phyloP scores from a whole-genome alignment of 2,113 vertebrate genomes.

The Phylloscopus trochiloides region DNA sequence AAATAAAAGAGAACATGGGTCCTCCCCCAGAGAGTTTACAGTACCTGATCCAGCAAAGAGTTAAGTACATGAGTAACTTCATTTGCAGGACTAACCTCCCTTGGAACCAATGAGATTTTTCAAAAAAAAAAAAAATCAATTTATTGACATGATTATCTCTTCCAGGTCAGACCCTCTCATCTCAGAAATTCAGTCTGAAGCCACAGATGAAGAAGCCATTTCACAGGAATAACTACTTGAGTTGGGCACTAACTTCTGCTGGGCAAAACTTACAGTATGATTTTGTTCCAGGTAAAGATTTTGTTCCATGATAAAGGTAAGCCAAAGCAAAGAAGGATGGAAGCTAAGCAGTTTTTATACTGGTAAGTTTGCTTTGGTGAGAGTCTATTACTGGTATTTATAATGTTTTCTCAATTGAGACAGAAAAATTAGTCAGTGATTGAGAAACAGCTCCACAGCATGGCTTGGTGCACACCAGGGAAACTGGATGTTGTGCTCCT shows the following conservation, averaged over 20 bases:
- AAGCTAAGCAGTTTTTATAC: background rate
- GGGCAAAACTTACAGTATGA: background rate
- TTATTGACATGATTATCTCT: background rate
- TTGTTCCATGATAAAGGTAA: background rate
- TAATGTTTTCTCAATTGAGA: background rate
- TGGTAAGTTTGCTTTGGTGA: background rate
- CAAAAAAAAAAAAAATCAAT: background rate
- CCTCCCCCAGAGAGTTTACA: slow-evolving; percentile 44
- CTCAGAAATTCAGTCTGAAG: background rate
- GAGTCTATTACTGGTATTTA: background rate
- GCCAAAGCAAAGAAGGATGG: background rate
- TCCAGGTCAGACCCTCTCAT: background rate
- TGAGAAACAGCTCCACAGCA: background rate
- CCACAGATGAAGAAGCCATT: background rate
- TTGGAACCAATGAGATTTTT: background rate
- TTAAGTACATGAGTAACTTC: background rate
- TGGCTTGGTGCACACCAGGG: background rate
- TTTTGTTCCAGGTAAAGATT: background rate
- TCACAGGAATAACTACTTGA: background rate
- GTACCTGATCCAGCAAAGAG: background rate
- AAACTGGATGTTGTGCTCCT: background rate
- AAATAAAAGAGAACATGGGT: slow-evolving; percentile 47
- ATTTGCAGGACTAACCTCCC: background rate
- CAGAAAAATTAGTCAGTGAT: background rate
- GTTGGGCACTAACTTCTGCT: fast-evolving